These are phyloP conservation scores for Brachionichthys hirsutus DNA, from an alignment of 2,113 vertebrate species.

Conservation along the genomic window DNA sequence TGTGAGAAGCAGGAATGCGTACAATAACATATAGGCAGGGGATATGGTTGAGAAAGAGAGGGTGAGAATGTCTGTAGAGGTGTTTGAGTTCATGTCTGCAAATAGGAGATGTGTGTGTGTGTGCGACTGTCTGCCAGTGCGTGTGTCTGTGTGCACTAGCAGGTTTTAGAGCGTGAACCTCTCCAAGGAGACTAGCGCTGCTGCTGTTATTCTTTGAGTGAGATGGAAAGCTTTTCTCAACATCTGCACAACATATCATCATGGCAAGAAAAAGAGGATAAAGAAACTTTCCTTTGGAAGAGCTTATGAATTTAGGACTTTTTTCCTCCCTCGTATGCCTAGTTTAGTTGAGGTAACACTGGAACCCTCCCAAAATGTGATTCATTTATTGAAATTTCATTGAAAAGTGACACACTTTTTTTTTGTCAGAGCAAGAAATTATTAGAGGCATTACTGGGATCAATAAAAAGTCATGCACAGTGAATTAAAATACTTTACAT, in stretches of 20 bases:
- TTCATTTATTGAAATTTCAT: constrained; percentile 16
- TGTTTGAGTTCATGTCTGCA: constrained; percentile 21
- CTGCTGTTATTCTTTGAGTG: constrained; percentile 68
- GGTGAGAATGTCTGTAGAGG: constrained; percentile 7
- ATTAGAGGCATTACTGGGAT: constrained; percentile 26
- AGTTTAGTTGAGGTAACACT: constrained; percentile 24
- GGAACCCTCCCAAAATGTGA: constrained; percentile 27
- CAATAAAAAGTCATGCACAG: constrained; percentile 29
- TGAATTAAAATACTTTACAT: constrained; percentile 14
- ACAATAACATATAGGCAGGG: no score
- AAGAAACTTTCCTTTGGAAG: constrained; percentile 53
- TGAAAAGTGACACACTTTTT: constrained; percentile 6
- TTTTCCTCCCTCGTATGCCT: constrained; percentile 23
- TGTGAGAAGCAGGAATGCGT: constrained; percentile 32
- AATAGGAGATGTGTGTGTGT: neutral
- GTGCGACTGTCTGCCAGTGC: neutral
- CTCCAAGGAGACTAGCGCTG: constrained; percentile 58
- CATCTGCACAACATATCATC: constrained; percentile 75
- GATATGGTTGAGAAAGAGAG: neutral
- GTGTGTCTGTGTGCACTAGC: neutral
- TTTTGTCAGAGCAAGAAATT: constrained; percentile 7
- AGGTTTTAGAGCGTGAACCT: constrained; percentile 23
- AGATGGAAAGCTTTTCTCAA: constrained; percentile 63
- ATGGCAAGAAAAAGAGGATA: constrained; percentile 12
- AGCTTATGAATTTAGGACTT: constrained; percentile 30